These are phyloP conservation scores for Drosophila pseudotakahashii DNA, from an alignment of 2,888 invertebrate species.

Conservation along the genomic window DNA sequence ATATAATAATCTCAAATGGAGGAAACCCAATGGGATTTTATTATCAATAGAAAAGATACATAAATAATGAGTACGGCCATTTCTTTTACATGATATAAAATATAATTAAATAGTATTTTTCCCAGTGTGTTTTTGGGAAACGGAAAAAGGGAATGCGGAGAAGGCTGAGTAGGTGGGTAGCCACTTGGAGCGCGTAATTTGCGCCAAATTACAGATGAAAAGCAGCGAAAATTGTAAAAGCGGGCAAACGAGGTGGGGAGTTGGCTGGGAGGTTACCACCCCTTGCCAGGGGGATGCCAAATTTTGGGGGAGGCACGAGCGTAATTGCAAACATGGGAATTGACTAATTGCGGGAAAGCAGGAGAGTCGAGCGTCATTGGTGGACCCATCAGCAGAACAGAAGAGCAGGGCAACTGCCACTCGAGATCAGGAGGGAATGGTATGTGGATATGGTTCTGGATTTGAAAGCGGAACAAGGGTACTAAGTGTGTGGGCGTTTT, in stretches of 20 bases:
- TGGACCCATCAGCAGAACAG: background rate
- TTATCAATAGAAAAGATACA: too few relatives aligned
- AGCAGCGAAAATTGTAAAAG: constrained; percentile 56
- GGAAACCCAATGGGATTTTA: background rate
- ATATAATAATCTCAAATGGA: too few relatives aligned
- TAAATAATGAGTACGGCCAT: too few relatives aligned
- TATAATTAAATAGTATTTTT: too few relatives aligned
- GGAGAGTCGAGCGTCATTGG: constrained; percentile 45
- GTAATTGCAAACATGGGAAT: constrained; percentile 83
- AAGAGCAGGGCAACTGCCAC: background rate
- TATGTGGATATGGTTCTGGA: background rate
- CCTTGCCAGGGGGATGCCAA: constrained; percentile 7
- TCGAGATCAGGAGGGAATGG: constrained; percentile 3
- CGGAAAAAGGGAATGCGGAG: constrained; percentile 1
- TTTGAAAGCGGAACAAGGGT: background rate
- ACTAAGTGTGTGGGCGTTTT: constrained; percentile 22
- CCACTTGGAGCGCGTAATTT: constrained; percentile 64
- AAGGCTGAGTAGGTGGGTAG: constrained; percentile 15
- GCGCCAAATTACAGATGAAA: constrained; percentile 60
- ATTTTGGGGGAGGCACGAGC: constrained; percentile 25
- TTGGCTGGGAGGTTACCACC: constrained; percentile 1
- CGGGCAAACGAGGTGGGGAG: constrained; percentile 30
- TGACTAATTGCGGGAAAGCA: constrained; percentile 78
- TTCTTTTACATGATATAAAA: too few relatives aligned
- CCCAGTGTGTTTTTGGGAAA: background rate